Evolutionary conservation across 2,113 vertebrate species (phyloP).

Genomic region (Petaurus breviceps): DNA sequence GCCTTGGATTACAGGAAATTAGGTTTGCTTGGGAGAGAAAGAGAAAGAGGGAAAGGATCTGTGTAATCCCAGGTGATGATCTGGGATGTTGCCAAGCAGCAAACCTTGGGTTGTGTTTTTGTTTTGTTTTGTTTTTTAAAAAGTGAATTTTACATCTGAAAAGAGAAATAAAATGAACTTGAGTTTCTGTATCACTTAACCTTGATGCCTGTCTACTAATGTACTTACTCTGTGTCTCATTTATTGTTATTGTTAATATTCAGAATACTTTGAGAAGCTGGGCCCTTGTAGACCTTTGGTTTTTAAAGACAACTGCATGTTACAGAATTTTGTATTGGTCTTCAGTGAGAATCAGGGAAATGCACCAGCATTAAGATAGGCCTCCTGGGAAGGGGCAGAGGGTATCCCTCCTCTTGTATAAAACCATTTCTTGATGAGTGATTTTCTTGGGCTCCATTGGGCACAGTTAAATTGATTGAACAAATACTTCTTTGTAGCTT

Average conservation of each 20-base stretch:
- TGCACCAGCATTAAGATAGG: background rate
- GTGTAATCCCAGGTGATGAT: conserved; percentile 21
- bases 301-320: conserved; percentile 65
- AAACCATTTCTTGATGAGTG: background rate
- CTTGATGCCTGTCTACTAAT: conserved; percentile 25
- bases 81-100: background rate
- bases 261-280: conserved; percentile 20
- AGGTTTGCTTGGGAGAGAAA: conserved; percentile 31
- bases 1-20: conserved; percentile 35
- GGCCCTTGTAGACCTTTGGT: conserved; percentile 68
- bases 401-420: conserved; percentile 17
- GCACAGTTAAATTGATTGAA: background rate
- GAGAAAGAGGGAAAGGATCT: conserved; percentile 15
- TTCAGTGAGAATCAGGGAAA: conserved; percentile 35
- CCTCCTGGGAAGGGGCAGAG: background rate
- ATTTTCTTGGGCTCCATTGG: background rate
- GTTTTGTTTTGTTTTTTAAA: background rate
- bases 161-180: conserved; percentile 34
- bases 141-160: conserved; percentile 14
- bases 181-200: background rate
- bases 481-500: background rate
- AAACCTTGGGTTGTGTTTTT: background rate
- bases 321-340: conserved; percentile 31
- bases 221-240: background rate
- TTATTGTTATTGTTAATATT: background rate